Conservation (phyloP, 2,113 vertebrate genomes). For the Theropithecus gelada region DNA sequence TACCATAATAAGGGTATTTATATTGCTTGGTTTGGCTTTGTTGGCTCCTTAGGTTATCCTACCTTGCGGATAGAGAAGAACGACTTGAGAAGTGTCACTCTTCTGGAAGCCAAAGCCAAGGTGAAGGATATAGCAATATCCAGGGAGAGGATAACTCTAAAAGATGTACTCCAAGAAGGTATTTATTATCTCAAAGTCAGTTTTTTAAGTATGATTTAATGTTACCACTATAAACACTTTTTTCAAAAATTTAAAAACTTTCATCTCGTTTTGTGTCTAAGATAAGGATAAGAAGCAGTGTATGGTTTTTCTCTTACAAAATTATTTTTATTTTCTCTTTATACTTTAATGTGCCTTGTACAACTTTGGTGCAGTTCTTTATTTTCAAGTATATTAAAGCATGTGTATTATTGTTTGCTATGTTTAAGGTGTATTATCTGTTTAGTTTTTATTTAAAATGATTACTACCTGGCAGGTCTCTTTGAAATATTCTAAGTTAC, state of each 20-base stretch:
- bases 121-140: slow-evolving; percentile 99
- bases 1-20: slow-evolving; percentile 83
- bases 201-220: background rate
- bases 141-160: slow-evolving; percentile 95
- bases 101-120: slow-evolving; percentile 97
- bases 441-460: slow-evolving; percentile 43
- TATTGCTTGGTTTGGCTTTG: slow-evolving; percentile 88
- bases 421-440: background rate
- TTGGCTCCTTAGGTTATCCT: slow-evolving; percentile 93
- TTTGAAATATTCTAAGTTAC: background rate
- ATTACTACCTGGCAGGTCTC: background rate
- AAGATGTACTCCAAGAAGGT: slow-evolving; percentile 98
- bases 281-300: background rate
- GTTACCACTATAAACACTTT: background rate
- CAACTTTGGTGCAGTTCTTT: background rate
- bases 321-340: slow-evolving; percentile 28
- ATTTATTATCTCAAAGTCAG: slow-evolving; percentile 46
- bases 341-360: background rate
- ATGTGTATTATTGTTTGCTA: background rate
- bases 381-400: slow-evolving; percentile 43
- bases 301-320: background rate
- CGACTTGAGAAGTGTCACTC: slow-evolving; percentile 96
- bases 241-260: background rate
- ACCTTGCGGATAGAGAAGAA: slow-evolving; percentile 99
- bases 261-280: background rate